Evolutionary conservation across 2,888 invertebrate species (phyloP), one percentile per base, ranked within the genome.

Genomic region (Ommatoiulus sabulosus): DNA sequence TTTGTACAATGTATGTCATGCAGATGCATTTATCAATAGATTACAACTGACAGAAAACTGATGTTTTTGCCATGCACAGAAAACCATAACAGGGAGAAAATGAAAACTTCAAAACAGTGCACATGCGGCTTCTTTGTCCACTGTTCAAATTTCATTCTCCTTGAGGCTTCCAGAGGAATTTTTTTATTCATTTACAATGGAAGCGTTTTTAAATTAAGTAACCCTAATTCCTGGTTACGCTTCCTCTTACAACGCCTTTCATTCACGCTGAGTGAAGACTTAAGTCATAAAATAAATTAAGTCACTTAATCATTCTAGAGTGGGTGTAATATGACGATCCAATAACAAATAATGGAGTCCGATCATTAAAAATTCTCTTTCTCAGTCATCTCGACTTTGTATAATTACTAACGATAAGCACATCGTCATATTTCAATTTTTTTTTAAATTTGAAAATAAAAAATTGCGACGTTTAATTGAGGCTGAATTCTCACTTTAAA

Each of bases 141-240:
- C 12, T 12, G 35, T 35, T 80, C 35, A 1, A 80, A 80, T 80
- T 80, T 43, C 80, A 35, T 72, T 80, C n/a, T 80, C 24, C 80
- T n/a, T 24, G 2, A 80, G 80, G 80, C 80, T 35, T 52, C 52
- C 17, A 17, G 80, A 35, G 35, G 80, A 63, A 7, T 63, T 63
- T n/a, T 63, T 63, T 35, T 35, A 5, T 35, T 12, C 35, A 80
- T 80, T 80, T 10, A 80, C 80, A 80, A 12, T 80, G 35, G 5
- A 80, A 80, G 80, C 35, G 35, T 43, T 80, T 80, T 35, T 24
- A 35, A 80, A 80, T 35, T 12, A 72, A 72, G 24, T 80, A 80
- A 80, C 80, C 80, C 80, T 80, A 80, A 80, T 80, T 80, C 80
- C 15, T 80, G 80, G 35, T 35, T 15, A 80, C 15, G 80, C 80